These are phyloP conservation scores for Heliconius hewitsoni DNA, from an alignment of 1,140 invertebrate genomes.

Conservation along the genomic window DNA sequence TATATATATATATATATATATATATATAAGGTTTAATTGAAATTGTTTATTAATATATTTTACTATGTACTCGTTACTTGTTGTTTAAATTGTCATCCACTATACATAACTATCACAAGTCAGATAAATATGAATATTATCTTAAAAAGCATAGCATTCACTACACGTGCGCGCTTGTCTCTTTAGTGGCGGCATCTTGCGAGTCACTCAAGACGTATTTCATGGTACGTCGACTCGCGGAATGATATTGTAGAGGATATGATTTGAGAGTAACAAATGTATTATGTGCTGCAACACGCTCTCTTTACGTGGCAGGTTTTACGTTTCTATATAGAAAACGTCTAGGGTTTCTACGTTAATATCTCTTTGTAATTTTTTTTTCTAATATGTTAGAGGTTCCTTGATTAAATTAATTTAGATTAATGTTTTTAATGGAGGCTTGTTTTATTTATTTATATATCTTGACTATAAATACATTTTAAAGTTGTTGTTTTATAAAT, in stretches of 20 bases:
- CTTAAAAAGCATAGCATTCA: slow-evolving; percentile 31
- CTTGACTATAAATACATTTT: too few species aligned
- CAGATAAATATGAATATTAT: background rate
- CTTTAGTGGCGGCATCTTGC: slow-evolving; percentile 69
- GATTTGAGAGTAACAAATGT: slow-evolving; percentile 76
- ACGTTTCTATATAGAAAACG: background rate
- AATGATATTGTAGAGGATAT: slow-evolving; percentile 79
- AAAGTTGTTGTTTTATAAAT: too few species aligned
- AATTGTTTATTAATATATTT: too few species aligned
- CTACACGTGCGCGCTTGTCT: slow-evolving; percentile 38
- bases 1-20: too few species aligned
- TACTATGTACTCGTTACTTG: too few species aligned
- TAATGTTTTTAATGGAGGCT: too few species aligned
- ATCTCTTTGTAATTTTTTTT: background rate
- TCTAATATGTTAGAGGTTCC: too few species aligned
- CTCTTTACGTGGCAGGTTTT: slow-evolving; percentile 32
- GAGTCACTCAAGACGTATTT: slow-evolving; percentile 80
- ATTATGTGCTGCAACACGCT: slow-evolving; percentile 55
- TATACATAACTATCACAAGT: too few species aligned
- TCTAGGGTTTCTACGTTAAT: background rate
- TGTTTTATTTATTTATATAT: too few species aligned
- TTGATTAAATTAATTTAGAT: too few species aligned
- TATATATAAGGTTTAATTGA: too few species aligned
- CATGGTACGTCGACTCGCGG: slow-evolving; percentile 77
- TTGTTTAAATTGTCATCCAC: too few species aligned